These are phyloP conservation scores for Eristalis arbustorum DNA, from an alignment of 2,888 invertebrate species.

Conservation along the genomic window DNA sequence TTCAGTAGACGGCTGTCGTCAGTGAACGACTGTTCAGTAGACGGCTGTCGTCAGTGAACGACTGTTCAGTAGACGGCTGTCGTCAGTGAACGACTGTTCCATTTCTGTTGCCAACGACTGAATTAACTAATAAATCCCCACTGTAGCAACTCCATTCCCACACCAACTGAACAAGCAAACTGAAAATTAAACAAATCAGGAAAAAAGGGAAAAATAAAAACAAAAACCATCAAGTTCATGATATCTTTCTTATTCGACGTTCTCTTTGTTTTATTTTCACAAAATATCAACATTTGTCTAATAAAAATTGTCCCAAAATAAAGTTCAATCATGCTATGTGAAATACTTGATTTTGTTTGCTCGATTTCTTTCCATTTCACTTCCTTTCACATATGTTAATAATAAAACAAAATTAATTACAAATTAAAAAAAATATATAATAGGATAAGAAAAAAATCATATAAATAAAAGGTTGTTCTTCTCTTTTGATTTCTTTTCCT, in stretches of 20 bases:
- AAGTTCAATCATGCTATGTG: conserved; percentile 65
- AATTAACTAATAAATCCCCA: no score
- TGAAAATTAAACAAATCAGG: not conserved
- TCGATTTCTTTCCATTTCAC: conserved; percentile 34
- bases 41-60: not conserved
- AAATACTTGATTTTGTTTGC: conserved; percentile 46
- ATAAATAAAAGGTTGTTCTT: conserved; percentile 61
- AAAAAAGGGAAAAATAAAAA: conserved; percentile 15
- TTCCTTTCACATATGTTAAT: conserved; percentile 61
- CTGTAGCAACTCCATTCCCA: no score
- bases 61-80: not conserved
- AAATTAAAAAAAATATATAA: conserved; percentile 53
- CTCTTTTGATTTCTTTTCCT: conserved; percentile 25
- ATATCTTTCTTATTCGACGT: conserved; percentile 56
- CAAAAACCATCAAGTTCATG: conserved; percentile 55
- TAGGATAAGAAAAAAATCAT: conserved; percentile 61
- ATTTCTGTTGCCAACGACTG: not conserved
- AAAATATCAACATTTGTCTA: conserved; percentile 71
- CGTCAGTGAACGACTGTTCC: not conserved
- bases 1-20: not conserved
- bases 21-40: not conserved
- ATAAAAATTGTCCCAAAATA: conserved; percentile 69
- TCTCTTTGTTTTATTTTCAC: conserved; percentile 59
- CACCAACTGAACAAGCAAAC: not conserved
- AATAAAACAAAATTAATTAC: conserved; percentile 69